Evolutionary conservation across 2,888 invertebrate genomes (phyloP).

Genomic region (Prionchulus punctatus): DNA sequence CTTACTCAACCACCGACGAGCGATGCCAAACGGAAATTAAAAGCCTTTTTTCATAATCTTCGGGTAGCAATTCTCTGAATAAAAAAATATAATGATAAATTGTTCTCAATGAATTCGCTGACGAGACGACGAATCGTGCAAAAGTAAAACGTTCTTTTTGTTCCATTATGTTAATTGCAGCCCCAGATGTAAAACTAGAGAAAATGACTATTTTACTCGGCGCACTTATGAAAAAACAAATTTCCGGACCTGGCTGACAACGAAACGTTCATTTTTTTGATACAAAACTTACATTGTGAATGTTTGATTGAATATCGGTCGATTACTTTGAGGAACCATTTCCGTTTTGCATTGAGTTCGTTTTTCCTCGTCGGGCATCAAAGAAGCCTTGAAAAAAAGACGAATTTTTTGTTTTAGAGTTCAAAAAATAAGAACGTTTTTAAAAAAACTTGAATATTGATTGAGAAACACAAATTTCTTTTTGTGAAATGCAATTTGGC

Average conservation of each 20-base stretch:
- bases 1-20: slow-evolving; percentile 62
- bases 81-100: not conserved
- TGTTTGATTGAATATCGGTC: slow-evolving; percentile 10
- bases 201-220: not conserved
- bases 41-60: slow-evolving; percentile 47
- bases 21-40: slow-evolving; percentile 72
- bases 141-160: not conserved
- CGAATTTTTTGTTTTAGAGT: not conserved
- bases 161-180: not conserved
- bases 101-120: not conserved
- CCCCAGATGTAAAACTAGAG: not conserved
- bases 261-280: not conserved
- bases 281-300: slow-evolving; percentile 11
- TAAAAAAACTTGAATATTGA: not conserved
- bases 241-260: too few species aligned
- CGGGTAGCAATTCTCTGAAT: slow-evolving; percentile 40
- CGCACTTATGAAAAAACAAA: too few species aligned
- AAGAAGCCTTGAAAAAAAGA: slow-evolving; percentile 7
- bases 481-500: not conserved
- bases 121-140: not conserved
- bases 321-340: not conserved
- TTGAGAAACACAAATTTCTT: too few species aligned
- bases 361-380: slow-evolving; percentile 11
- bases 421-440: not conserved
- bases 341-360: slow-evolving; percentile 10